These are phyloP conservation scores for Arrhamphus sclerolepis DNA, from an alignment of 2,797 vertebrate genomes.

Conservation along the genomic window DNA sequence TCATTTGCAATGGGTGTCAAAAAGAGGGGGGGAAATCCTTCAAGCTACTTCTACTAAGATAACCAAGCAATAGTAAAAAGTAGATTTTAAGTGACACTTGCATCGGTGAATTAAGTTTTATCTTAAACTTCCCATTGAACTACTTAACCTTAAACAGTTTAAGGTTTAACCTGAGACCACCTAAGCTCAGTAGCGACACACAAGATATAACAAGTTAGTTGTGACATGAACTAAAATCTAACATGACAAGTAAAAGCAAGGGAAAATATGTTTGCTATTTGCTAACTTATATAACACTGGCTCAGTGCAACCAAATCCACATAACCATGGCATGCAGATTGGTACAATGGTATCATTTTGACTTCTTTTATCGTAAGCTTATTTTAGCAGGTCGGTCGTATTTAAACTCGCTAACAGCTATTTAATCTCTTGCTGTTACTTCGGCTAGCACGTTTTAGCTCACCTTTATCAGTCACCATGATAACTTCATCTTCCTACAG, in stretches of 20 bases:
- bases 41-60: not conserved
- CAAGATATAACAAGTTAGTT: too few relatives aligned
- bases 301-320: too few relatives aligned
- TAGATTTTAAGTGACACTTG: too few relatives aligned
- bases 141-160: not conserved
- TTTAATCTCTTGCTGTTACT: slow-evolving; percentile 60
- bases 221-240: too few relatives aligned
- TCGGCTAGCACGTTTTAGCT: slow-evolving; percentile 46
- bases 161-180: not conserved
- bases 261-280: too few relatives aligned
- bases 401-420: slow-evolving; percentile 44
- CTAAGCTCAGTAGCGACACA: not conserved
- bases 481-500: not conserved
- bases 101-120: not conserved
- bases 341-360: too few relatives aligned
- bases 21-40: not conserved
- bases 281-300: too few relatives aligned
- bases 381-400: slow-evolving; percentile 14
- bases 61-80: not conserved
- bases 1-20: too few relatives aligned
- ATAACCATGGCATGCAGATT: too few relatives aligned
- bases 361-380: too few relatives aligned
- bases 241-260: not conserved
- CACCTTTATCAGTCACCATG: slow-evolving; percentile 16
- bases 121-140: not conserved